These are phyloP conservation scores for Antidorcas marsupialis DNA, from an alignment of 2,113 vertebrate species.

Conservation along the genomic window DNA sequence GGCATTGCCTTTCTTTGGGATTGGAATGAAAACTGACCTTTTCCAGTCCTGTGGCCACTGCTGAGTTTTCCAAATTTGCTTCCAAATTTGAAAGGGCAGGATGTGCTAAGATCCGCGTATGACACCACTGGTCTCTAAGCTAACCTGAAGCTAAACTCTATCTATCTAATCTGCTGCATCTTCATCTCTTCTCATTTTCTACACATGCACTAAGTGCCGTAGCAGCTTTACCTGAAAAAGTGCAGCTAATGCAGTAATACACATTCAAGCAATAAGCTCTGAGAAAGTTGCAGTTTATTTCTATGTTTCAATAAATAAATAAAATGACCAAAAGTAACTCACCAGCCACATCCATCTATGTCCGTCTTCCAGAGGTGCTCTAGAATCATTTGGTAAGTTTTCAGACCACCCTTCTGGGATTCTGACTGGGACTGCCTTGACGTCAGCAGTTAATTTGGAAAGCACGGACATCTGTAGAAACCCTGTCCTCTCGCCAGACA, in stretches of 20 bases:
- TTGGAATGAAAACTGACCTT: too few species aligned
- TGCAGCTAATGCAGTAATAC: conserved; percentile 70
- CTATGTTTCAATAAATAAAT: neutral
- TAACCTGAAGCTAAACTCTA: conserved; percentile 38
- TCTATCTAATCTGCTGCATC: conserved; percentile 28
- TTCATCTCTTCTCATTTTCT: neutral
- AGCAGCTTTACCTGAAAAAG: conserved; percentile 66
- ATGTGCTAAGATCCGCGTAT: neutral
- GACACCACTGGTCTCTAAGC: neutral
- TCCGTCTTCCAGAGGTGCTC: neutral
- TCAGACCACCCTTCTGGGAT: neutral
- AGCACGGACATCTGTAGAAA: rapidly evolving
- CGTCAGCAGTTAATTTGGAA: rapidly evolving
- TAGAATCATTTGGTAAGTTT: neutral
- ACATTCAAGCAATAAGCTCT: conserved; percentile 65
- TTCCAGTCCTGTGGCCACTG: too few species aligned
- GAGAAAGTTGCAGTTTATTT: conserved; percentile 57
- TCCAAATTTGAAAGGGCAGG: neutral
- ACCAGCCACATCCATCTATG: neutral
- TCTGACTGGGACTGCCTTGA: neutral
- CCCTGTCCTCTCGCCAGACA: neutral
- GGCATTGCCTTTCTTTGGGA: too few species aligned
- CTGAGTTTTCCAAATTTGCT: too few species aligned
- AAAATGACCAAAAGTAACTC: neutral
- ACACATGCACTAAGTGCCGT: conserved; percentile 65